Conservation (phyloP, 1,140 invertebrate genomes). For the Drosophila parvula region DNA sequence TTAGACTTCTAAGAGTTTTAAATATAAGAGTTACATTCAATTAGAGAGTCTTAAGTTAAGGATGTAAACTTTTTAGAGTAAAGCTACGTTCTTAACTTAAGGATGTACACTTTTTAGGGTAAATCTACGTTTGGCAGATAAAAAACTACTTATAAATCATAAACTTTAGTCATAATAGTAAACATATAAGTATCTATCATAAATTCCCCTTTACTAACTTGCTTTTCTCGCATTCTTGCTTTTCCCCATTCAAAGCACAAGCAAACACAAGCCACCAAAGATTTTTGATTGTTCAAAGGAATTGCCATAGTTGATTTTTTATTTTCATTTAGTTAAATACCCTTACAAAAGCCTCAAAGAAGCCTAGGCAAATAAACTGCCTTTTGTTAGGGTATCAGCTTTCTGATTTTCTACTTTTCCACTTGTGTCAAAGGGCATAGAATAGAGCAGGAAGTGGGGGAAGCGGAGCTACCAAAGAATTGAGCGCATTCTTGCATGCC, state of each 20-base stretch:
- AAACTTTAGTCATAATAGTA: not conserved
- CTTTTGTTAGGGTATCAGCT: constrained; percentile 37
- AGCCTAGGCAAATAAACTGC: constrained; percentile 11
- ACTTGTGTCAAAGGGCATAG: constrained; percentile 24
- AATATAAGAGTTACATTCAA: not conserved
- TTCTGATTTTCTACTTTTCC: constrained; percentile 23
- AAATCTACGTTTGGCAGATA: too few species aligned
- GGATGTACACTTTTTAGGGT: not conserved
- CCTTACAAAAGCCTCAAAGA: constrained; percentile 11
- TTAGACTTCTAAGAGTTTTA: not conserved
- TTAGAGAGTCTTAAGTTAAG: not conserved
- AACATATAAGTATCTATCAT: not conserved
- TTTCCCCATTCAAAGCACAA: not conserved
- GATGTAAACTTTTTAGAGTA: not conserved
- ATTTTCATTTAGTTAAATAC: constrained; percentile 18
- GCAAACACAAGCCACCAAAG: not conserved
- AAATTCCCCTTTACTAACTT: not conserved
- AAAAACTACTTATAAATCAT: not conserved
- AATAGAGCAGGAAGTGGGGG: not conserved
- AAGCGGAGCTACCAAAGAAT: constrained; percentile 6
- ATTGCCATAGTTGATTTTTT: not conserved
- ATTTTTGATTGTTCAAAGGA: constrained; percentile 2
- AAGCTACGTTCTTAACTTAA: not conserved
- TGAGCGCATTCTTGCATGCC: constrained; percentile 54
- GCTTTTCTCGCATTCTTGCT: too few species aligned